Base-by-base conservation (phyloP, 1,140 invertebrate genomes). In the Zophobas morio region DNA sequence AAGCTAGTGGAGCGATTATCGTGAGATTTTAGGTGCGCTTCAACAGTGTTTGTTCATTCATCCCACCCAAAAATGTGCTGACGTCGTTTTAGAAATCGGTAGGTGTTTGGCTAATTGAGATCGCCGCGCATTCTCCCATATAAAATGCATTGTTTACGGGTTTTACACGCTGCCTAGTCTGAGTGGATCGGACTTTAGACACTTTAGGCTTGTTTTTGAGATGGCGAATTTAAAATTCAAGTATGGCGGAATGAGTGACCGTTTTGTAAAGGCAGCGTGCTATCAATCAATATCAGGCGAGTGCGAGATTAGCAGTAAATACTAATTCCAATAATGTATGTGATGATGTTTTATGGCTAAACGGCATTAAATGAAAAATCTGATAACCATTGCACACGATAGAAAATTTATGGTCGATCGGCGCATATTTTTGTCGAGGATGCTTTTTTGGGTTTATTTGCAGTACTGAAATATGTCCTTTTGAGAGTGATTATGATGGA, bases 291-390 rank as follows among this genome's bases (percentile, higher is more conserved):
- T 73, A 73, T 73, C 71, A 73, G 49, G 32, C 71, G 71, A 73
- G 36, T 42, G 39, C 71, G 71, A 75, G 73, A 75, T 75, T 51
- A 63, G 73, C 56, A 40, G 54, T 75, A 75, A 75, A 75, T 75
- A 75, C 73, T 75, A 75, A 75, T 75, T 75, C 73, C 73, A 63
- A 75, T 75, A 75, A 75, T 75, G 54, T 75, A 75, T 75, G 73
- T 63, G 54, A 75, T 63, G 73, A 75, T 75, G 57, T 75, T 75
- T 75, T 75, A 75, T 75, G 73, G 73, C 54, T 75, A 75, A 75
- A 63, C 73, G 54, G 46, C 33, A 75, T 75, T 75, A 75, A 60
- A 75, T 63, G 73, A 75, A 75, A 75, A 75, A 60, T 75, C 54
- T 51, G 73, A 75, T 63, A 75, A 60, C 54, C 73, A 63, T 63